phyloP scores from a whole-genome alignment of 2,113 vertebrate species.

The Crotalus tigris region DNA sequence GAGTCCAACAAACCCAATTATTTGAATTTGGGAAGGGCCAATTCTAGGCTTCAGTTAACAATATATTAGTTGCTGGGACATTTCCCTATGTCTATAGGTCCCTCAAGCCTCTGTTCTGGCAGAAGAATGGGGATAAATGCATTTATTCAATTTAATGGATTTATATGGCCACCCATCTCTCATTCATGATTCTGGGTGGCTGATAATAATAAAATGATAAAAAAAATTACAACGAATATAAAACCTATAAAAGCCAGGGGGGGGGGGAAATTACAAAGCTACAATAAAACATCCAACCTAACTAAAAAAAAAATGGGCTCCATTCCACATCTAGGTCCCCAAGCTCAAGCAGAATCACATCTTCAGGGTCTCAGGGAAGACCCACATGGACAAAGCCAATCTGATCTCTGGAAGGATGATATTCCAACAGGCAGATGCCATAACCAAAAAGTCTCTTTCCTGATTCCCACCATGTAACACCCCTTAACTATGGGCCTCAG shows the following conservation, averaged over 20 bases:
- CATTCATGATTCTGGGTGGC: neutral
- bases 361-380: neutral
- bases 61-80: neutral
- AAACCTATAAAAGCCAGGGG: neutral
- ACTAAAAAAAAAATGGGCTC: neutral
- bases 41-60: neutral
- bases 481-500: neutral
- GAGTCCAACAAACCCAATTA: neutral
- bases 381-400: neutral
- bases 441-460: neutral
- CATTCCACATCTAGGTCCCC: neutral
- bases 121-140: neutral
- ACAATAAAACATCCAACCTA: neutral
- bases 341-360: neutral
- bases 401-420: neutral
- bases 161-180: neutral
- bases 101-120: neutral
- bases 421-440: neutral
- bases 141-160: neutral
- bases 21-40: neutral
- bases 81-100: neutral
- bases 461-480: neutral
- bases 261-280: neutral
- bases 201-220: neutral
- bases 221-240: neutral